Base-by-base conservation (phyloP, 2,888 invertebrate genomes). In the Ophion costatus region DNA sequence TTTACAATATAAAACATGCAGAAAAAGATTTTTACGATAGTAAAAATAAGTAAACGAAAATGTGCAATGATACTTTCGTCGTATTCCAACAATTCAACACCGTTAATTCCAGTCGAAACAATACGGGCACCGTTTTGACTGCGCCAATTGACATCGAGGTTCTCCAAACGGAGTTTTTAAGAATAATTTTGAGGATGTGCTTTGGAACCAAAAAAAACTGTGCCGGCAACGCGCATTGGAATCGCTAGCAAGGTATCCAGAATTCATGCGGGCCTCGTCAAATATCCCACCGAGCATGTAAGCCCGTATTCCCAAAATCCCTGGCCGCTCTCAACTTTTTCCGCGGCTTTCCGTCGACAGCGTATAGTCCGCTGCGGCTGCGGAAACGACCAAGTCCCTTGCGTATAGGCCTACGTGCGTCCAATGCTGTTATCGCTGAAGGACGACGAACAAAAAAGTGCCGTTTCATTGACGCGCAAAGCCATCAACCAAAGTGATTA, bases 241-340 rank as follows among this genome's bases (percentile, higher is more conserved):
- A 76, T 76, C 64, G 24, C 51, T 63, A n/a, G 45, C 64, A 14
- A 2, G 14, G 14, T 11, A n/a, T 57, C 38, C 20, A 22, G 22
- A 76, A 76, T 0, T 20, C n/a, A 17, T 66, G 17, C 22, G 10
- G 57, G 66, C 9, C 38, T 38, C 7, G 38, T 14, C 17, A 17
- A 51, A 51, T 22, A 20, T 42, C 57, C 59, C 45, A 9, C 14
- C 17, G 67, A 22, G 56, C 42, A 66, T 51, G 29, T 57, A 38
- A 24, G 56, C 42, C 24, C 38, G 81, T 84, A 84, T 87, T 87
- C 83, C 83, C 86, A 84, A 81, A 82, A 78, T 86, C 85, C 87
- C 84, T 63, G 69, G 81, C 80, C 85, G 83, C 86, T 85, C 80
- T 73, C n/a, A 33, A 75, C 79, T 73, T 85, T 82, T 82, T 85